Evolutionary conservation across 2,888 invertebrate genomes (phyloP).

Genomic region (Hydroisotoma schaefferi): DNA sequence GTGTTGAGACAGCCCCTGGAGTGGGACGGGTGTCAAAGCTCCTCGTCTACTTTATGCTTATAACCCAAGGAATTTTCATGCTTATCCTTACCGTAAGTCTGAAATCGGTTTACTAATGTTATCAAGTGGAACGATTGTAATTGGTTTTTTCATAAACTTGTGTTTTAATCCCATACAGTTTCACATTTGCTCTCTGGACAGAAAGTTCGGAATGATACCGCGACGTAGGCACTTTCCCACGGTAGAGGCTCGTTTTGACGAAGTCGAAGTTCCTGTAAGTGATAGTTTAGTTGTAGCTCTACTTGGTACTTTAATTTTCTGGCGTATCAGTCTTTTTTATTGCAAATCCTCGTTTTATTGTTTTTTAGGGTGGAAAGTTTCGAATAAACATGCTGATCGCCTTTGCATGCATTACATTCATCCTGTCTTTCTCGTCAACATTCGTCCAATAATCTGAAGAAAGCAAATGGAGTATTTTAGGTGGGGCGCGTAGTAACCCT

Average conservation of each 20-base stretch:
- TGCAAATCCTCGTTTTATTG: neutral
- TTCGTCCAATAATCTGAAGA: conserved; percentile 21
- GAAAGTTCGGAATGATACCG: conserved; percentile 19
- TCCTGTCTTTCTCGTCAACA: conserved; percentile 15
- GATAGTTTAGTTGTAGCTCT: too few species aligned
- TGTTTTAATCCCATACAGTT: conserved; percentile 19
- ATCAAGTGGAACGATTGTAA: neutral
- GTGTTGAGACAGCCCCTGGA: conserved; percentile 18
- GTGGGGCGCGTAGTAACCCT: too few species aligned
- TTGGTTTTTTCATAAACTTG: neutral
- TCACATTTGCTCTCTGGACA: neutral
- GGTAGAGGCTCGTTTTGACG: conserved; percentile 23
- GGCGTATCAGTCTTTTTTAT: neutral
- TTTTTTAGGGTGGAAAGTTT: conserved; percentile 17
- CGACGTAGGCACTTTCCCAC: conserved; percentile 19
- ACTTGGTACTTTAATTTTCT: neutral
- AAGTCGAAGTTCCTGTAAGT: conserved; percentile 16
- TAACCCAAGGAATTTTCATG: conserved; percentile 30
- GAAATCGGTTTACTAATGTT: neutral
- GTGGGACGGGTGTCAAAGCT: conserved; percentile 17
- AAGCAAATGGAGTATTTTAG: too few species aligned
- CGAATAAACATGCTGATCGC: conserved; percentile 17
- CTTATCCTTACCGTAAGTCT: conserved; percentile 24
- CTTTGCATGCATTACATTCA: conserved; percentile 19
- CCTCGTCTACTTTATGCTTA: conserved; percentile 21